A percentile compares a stretch with the other conserved stretches of the same genome.
Conservation (phyloP, 2,113 vertebrate species). For the Lathamus discolor region DNA sequence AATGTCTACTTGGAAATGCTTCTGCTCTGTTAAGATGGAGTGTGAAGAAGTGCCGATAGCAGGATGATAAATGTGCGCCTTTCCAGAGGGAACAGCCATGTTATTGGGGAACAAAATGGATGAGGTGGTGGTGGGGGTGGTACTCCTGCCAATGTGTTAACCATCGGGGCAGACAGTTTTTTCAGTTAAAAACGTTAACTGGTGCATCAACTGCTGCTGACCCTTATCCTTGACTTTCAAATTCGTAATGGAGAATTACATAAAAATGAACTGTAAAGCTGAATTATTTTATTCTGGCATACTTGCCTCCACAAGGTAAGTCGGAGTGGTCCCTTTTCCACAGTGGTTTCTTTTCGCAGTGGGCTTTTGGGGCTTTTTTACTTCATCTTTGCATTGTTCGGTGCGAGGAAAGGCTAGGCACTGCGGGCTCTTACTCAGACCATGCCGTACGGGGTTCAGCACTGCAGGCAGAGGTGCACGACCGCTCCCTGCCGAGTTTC, state of each 20-base stretch:
- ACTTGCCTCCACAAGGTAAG: too few relatives aligned
- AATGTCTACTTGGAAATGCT: not conserved
- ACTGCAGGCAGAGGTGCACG: not conserved
- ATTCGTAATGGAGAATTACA: not conserved
- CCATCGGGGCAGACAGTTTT: accelerated
- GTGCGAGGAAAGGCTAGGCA: too few relatives aligned
- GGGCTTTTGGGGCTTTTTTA: accelerated
- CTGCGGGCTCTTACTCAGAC: accelerated
- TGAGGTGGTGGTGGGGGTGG: accelerated
- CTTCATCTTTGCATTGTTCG: accelerated
- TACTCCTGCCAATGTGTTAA: accelerated
- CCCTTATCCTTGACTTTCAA: not conserved
- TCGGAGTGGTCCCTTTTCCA: accelerated
- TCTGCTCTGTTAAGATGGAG: not conserved
- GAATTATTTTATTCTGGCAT: not conserved
- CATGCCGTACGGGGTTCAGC: not conserved
- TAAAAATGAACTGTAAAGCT: not conserved
- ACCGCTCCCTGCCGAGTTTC: not conserved
- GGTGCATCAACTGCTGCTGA: not conserved
- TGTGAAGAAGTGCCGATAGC: not conserved
- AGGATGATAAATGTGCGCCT: accelerated
- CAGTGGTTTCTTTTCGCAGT: not conserved
- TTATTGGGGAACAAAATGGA: not conserved
- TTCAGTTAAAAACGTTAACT: not conserved
- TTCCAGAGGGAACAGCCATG: not conserved